Evolutionary conservation across 1,140 invertebrate genomes (phyloP).

Genomic region (Drosophila serrata): DNA sequence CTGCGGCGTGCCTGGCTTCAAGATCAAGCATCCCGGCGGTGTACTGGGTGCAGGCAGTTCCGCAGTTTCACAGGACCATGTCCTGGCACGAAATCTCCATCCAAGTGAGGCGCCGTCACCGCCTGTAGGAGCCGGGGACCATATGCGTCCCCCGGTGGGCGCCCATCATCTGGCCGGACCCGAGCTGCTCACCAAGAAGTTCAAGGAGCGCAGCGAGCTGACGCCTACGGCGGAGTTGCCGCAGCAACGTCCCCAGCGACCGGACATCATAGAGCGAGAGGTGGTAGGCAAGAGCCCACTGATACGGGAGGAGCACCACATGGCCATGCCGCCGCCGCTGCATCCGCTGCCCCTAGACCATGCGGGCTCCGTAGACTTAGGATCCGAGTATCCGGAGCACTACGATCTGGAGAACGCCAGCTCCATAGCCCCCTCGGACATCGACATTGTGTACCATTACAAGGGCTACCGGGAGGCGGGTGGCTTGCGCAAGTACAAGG

Average conservation of each 20-base stretch:
- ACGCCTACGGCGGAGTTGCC: slow-evolving; percentile 87
- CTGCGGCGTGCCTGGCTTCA: slow-evolving; percentile 86
- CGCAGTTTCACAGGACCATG: slow-evolving; percentile 87
- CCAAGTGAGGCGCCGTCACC: slow-evolving; percentile 63
- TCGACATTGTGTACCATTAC: slow-evolving; percentile 98
- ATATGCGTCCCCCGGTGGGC: slow-evolving; percentile 43
- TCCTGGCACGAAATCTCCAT: slow-evolving; percentile 86
- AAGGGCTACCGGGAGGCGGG: slow-evolving; percentile 94
- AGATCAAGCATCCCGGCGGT: slow-evolving; percentile 89
- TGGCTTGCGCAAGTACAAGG: slow-evolving; percentile 94
- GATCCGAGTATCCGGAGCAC: slow-evolving; percentile 96
- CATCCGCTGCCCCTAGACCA: slow-evolving; percentile 89
- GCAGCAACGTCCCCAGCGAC: slow-evolving; percentile 90
- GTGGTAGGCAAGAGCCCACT: slow-evolving; percentile 92
- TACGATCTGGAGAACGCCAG: slow-evolving; percentile 99
- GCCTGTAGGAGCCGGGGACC: slow-evolving; percentile 73
- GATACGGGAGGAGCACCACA: slow-evolving; percentile 91
- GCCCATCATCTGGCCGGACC: slow-evolving; percentile 90
- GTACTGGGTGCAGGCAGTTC: slow-evolving; percentile 81
- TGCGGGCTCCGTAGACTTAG: slow-evolving; percentile 88
- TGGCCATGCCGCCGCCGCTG: slow-evolving; percentile 89
- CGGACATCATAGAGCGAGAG: slow-evolving; percentile 97
- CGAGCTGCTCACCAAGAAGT: slow-evolving; percentile 94
- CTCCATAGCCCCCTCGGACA: slow-evolving; percentile 98
- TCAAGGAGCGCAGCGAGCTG: slow-evolving; percentile 92